phyloP scores from a whole-genome alignment of 2,797 vertebrate genomes.

The Dallia pectoralis region DNA sequence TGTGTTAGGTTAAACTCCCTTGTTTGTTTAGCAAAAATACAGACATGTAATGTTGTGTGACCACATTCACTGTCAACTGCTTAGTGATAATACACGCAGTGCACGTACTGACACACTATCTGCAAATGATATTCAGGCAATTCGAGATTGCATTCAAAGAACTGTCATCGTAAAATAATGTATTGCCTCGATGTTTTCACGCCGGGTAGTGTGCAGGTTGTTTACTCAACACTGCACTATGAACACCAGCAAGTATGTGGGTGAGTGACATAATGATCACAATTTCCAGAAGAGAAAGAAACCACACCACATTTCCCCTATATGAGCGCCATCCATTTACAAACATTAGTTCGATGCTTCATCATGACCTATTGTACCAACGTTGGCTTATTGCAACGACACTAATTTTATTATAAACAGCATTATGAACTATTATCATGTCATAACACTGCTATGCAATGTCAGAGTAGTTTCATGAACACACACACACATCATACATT shows the following conservation, averaged over 20 bases:
- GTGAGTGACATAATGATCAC: not conserved
- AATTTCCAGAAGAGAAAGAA: not conserved
- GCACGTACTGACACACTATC: conserved; percentile 20
- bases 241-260: conserved; percentile 65
- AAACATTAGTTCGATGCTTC: not conserved
- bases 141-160: conserved; percentile 27
- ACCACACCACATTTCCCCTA: not conserved
- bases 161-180: conserved; percentile 59
- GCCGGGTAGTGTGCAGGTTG: conserved; percentile 58
- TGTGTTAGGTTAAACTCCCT: not conserved
- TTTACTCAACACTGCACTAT: conserved; percentile 64
- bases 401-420: not conserved
- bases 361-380: not conserved
- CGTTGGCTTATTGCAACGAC: not conserved
- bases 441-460: not conserved
- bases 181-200: conserved; percentile 61
- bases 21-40: not conserved
- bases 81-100: not conserved
- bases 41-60: not conserved
- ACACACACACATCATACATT: no score
- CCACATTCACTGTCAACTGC: not conserved
- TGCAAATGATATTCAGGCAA: conserved; percentile 63
- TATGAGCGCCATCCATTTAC: not conserved
- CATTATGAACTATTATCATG: not conserved
- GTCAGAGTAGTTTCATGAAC: not conserved